Conservation (phyloP, 2,113 vertebrate species). For the Saccopteryx leptura region DNA sequence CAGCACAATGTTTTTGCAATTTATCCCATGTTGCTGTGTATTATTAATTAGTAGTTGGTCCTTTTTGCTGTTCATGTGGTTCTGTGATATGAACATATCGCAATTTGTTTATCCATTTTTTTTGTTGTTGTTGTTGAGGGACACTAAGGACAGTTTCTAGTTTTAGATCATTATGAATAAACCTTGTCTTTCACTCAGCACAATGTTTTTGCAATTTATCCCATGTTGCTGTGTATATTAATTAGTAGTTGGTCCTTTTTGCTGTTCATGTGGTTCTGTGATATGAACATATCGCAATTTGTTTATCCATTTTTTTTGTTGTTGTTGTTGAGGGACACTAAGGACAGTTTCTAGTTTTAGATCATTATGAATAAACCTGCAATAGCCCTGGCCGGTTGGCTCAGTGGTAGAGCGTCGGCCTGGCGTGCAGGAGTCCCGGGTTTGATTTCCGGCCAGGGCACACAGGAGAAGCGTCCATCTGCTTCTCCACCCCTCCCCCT, state of each 20-base stretch:
- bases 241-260: background rate
- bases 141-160: background rate
- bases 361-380: background rate
- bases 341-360: background rate
- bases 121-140: background rate
- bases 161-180: background rate
- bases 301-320: background rate
- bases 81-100: background rate
- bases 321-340: background rate
- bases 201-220: background rate
- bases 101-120: background rate
- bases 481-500: too few relatives aligned
- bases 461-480: too few relatives aligned
- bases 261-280: background rate
- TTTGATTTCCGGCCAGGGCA: too few relatives aligned
- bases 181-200: background rate
- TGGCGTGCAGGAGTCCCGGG: too few relatives aligned
- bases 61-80: background rate
- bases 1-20: background rate
- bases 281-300: background rate
- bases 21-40: too few relatives aligned
- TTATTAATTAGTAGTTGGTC: background rate
- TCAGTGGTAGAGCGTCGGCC: too few relatives aligned
- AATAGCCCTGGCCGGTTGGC: too few relatives aligned
- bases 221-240: too few relatives aligned